Conservation (phyloP, 2,113 vertebrate species). For the Burhinus oedicnemus region DNA sequence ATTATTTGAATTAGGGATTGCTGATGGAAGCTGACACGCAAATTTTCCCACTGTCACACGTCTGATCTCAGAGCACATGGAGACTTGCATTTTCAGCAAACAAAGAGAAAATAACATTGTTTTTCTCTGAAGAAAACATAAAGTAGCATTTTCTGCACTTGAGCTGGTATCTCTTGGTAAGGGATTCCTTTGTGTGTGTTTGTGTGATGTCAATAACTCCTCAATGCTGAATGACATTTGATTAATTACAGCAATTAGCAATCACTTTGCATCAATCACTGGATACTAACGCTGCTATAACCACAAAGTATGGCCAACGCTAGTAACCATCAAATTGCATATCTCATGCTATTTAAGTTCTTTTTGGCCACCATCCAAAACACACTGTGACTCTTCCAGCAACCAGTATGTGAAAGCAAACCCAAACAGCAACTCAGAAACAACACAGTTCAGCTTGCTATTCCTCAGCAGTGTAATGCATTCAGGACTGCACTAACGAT, state of each 20-base stretch:
- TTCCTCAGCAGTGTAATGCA: background rate
- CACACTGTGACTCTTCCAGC: background rate
- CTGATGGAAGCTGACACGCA: background rate
- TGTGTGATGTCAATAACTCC: background rate
- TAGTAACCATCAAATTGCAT: background rate
- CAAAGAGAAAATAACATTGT: background rate
- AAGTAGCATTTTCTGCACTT: background rate
- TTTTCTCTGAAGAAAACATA: background rate
- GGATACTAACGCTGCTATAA: background rate
- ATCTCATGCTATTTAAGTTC: background rate
- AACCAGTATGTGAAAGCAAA: background rate
- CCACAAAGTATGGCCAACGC: background rate
- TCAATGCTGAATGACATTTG: background rate
- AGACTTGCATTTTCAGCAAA: background rate
- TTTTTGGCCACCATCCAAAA: background rate
- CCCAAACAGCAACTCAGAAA: background rate
- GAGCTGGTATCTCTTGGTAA: background rate
- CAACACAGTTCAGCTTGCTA: background rate
- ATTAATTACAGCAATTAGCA: slow-evolving; percentile 16
- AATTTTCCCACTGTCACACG: background rate
- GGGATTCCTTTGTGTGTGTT: background rate
- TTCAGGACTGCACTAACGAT: background rate
- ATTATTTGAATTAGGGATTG: background rate
- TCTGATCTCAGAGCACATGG: background rate
- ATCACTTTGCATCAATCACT: background rate